Base-by-base conservation (phyloP, 2,888 invertebrate species). In the Mythimna impura region DNA sequence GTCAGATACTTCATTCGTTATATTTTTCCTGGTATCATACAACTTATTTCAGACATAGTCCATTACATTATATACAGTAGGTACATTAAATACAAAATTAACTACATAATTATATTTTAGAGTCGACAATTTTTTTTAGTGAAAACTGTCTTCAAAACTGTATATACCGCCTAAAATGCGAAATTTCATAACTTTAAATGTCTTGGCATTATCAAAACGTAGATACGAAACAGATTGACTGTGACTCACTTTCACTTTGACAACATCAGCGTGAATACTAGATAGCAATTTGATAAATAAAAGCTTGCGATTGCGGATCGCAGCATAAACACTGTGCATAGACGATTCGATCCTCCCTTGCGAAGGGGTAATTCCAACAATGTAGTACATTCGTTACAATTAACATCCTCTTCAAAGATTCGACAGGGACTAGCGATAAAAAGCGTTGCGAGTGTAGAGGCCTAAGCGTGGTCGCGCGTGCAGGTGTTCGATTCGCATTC, bases 401-500 rank as follows among this genome's bases (percentile, higher is more conserved):
- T 73, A 81, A 70, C 52, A 70, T 76, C 76, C 77, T 81, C 77
- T 83, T 81, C 68, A 79, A 34, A 66, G 50, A 76, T 76, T 66
- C 40, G 75, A 68, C 62, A 66, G 68, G 61, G 68, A 58, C 36
- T 64, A 65, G 20, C 17, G 30, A 76, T 57, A 79, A 77, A 74
- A 80, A 83, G 40, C 70, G 66, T 62, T 58, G 43, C 54, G 22
- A 67, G 61, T 60, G 63, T 62, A 66, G 60, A 68, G 63, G 68
- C 67, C 61, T 66, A 36, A 54, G 71, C 66, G 65, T 55, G 12
- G 55, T 57, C 61, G 71, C 36, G 58, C 40, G 70, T 86, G 92
- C 93, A 94, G 94, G 93, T 94, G 94, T 93, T 90, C 89, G 83
- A 91, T 93, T 92, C 91, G 91, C 92, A 90, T 91, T 90, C 87